Conservation (phyloP, 2,888 invertebrate genomes). For the Phaedon cochleariae region DNA sequence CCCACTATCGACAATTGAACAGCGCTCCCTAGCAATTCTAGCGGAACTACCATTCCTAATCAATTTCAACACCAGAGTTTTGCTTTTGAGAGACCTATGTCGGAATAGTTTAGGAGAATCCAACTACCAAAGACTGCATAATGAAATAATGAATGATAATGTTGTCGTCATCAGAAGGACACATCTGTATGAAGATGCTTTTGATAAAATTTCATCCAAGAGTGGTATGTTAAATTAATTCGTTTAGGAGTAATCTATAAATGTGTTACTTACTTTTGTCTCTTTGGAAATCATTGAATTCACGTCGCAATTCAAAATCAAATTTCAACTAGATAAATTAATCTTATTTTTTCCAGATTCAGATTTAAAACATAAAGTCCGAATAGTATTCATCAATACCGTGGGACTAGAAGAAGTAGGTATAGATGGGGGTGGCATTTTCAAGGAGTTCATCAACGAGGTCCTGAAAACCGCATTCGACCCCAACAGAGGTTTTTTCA, state of each 20-base stretch:
- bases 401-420: conserved; percentile 95
- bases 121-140: conserved; percentile 55
- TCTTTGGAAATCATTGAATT: no score
- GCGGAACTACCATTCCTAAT: conserved; percentile 95
- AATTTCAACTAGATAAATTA: no score
- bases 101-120: conserved; percentile 57
- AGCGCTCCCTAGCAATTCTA: conserved; percentile 86
- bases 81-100: conserved; percentile 80
- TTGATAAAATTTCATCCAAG: conserved; percentile 88
- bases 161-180: conserved; percentile 81
- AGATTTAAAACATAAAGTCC: conserved; percentile 83
- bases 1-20: conserved; percentile 86
- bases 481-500: conserved; percentile 94
- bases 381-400: conserved; percentile 89
- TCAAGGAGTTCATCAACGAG: conserved; percentile 94
- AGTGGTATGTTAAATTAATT: conserved; percentile 71
- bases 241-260: no score
- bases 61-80: conserved; percentile 88
- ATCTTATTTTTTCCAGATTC: no score
- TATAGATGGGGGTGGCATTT: conserved; percentile 96
- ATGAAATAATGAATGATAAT: conserved; percentile 57
- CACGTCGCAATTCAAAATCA: no score
- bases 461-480: conserved; percentile 94
- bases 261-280: no score
- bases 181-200: conserved; percentile 98